These are phyloP conservation scores for Catharus bicknelli DNA, from an alignment of 2,113 vertebrate genomes.

Conservation along the genomic window DNA sequence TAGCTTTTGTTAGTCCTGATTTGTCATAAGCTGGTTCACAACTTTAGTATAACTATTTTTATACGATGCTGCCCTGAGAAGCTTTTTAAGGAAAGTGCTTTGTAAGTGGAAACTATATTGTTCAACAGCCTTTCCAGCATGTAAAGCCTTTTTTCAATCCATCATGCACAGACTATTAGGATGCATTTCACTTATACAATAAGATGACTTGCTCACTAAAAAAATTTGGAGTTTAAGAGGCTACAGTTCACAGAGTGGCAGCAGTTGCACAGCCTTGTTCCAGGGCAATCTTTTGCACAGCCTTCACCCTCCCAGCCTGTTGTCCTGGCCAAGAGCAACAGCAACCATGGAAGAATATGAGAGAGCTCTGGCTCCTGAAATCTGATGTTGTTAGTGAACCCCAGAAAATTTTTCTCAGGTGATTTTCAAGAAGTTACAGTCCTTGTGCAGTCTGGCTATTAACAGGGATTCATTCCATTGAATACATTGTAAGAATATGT, in stretches of 20 bases:
- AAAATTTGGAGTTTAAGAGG: constrained; percentile 37
- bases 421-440: neutral
- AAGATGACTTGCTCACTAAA: constrained; percentile 50
- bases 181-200: constrained; percentile 52
- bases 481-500: neutral
- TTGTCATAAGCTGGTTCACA: constrained; percentile 70
- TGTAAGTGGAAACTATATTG: constrained; percentile 69
- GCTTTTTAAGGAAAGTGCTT: constrained; percentile 75
- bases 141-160: constrained; percentile 54
- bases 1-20: constrained; percentile 66
- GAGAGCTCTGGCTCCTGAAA: neutral
- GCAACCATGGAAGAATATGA: neutral
- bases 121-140: constrained; percentile 61
- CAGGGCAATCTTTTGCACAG: neutral
- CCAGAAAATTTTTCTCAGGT: neutral
- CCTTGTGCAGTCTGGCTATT: neutral
- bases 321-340: neutral
- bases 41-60: constrained; percentile 72
- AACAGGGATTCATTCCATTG: neutral
- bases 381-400: neutral
- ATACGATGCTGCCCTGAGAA: constrained; percentile 19
- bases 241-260: constrained; percentile 1
- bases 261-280: neutral
- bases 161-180: constrained; percentile 39
- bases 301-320: neutral